A percentile compares a stretch with the other conserved stretches of the same genome.
These are phyloP conservation scores for Philereme transversata DNA, from an alignment of 2,888 invertebrate species.

Conservation along the genomic window DNA sequence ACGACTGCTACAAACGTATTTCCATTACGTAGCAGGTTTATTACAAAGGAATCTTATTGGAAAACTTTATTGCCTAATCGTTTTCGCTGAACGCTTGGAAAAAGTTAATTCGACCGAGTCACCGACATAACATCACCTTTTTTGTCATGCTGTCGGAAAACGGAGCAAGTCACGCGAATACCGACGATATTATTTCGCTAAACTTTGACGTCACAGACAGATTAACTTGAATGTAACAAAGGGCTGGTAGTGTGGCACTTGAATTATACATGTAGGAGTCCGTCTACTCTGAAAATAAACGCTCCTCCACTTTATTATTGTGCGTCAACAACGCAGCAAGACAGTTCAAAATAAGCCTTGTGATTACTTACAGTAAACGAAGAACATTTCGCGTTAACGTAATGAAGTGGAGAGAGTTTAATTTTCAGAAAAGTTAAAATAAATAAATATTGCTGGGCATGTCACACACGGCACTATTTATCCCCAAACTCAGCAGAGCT, in stretches of 20 bases:
- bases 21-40: not conserved
- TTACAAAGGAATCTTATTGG: conserved; percentile 13
- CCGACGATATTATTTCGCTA: conserved; percentile 18
- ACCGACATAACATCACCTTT: conserved; percentile 3
- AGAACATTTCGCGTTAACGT: too few relatives aligned
- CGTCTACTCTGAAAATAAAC: too few relatives aligned
- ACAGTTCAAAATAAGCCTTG: too few relatives aligned
- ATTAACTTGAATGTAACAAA: conserved; percentile 9
- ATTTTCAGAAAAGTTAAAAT: too few relatives aligned
- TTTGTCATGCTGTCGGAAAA: conserved; percentile 18
- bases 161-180: conserved; percentile 26
- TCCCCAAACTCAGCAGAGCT: too few relatives aligned
- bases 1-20: too few relatives aligned
- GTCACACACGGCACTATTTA: too few relatives aligned
- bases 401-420: too few relatives aligned
- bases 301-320: too few relatives aligned
- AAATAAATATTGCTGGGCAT: too few relatives aligned
- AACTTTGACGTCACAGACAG: conserved; percentile 21
- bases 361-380: too few relatives aligned
- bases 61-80: not conserved
- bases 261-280: not conserved
- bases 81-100: not conserved
- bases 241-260: conserved; percentile 3
- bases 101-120: conserved; percentile 18
- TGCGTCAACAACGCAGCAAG: too few relatives aligned